These are phyloP conservation scores for Morone chrysops DNA, from an alignment of 2,113 vertebrate genomes.

Conservation along the genomic window DNA sequence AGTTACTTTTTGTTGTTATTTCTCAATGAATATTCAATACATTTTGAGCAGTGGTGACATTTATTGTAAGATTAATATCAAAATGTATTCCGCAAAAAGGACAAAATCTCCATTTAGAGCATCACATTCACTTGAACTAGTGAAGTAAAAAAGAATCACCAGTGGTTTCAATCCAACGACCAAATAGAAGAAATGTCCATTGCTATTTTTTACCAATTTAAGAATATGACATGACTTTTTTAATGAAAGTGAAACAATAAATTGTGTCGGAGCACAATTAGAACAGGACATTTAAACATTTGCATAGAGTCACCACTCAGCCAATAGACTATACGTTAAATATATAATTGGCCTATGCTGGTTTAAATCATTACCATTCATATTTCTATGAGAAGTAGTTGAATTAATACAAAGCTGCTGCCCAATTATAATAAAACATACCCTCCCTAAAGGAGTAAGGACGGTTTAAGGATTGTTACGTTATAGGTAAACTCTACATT, in stretches of 20 bases:
- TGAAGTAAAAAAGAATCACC: background rate
- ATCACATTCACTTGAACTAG: background rate
- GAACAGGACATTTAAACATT: background rate
- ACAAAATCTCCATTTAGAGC: background rate
- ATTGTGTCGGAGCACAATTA: background rate
- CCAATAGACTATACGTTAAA: background rate
- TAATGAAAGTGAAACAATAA: background rate
- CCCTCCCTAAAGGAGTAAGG: background rate
- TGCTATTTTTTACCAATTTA: background rate
- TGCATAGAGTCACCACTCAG: background rate
- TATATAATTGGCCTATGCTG: no score
- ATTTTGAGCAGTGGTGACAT: background rate
- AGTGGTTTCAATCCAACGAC: background rate
- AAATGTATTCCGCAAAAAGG: background rate
- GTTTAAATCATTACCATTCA: background rate
- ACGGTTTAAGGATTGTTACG: background rate
- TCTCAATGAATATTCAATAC: background rate
- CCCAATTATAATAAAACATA: background rate
- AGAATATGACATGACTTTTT: background rate
- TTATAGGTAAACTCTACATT: background rate
- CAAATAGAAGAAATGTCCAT: background rate
- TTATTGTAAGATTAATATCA: background rate
- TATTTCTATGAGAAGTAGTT: no score
- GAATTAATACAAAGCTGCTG: no score
- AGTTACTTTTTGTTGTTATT: background rate